These are phyloP conservation scores for Hypolimnas misippus DNA, from an alignment of 2,888 invertebrate genomes.

Conservation along the genomic window DNA sequence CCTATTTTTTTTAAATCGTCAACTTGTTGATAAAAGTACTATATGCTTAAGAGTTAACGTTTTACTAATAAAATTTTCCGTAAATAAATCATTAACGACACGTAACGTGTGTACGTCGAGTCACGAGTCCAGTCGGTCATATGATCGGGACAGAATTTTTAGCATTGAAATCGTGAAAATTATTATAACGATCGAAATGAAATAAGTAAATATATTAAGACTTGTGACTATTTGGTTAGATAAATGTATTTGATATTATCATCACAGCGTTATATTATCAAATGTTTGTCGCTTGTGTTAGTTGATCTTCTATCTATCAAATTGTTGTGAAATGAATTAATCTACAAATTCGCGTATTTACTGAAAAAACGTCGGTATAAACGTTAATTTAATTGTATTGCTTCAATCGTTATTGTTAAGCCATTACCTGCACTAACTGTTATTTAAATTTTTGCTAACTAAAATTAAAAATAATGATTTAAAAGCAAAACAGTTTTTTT, in stretches of 20 bases:
- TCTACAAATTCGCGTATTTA: neutral
- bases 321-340: neutral
- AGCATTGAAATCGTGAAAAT: conserved; percentile 22
- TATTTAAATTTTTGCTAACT: no score
- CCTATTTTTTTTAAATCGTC: neutral
- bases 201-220: conserved; percentile 9
- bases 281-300: neutral
- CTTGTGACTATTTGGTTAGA: conserved; percentile 14
- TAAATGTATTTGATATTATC: conserved; percentile 11
- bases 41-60: neutral
- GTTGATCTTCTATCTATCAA: neutral
- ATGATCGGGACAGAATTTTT: neutral
- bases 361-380: neutral
- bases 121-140: conserved; percentile 17
- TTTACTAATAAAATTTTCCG: conserved; percentile 4
- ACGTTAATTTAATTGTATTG: no score
- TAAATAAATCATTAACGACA: neutral
- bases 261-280: neutral
- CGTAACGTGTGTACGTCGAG: neutral
- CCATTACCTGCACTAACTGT: no score
- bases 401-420: no score
- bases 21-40: neutral
- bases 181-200: neutral
- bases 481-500: no score
- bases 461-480: no score